These are phyloP conservation scores for Parnassius glacialis DNA, from an alignment of 2,888 invertebrate species.

Conservation along the genomic window DNA sequence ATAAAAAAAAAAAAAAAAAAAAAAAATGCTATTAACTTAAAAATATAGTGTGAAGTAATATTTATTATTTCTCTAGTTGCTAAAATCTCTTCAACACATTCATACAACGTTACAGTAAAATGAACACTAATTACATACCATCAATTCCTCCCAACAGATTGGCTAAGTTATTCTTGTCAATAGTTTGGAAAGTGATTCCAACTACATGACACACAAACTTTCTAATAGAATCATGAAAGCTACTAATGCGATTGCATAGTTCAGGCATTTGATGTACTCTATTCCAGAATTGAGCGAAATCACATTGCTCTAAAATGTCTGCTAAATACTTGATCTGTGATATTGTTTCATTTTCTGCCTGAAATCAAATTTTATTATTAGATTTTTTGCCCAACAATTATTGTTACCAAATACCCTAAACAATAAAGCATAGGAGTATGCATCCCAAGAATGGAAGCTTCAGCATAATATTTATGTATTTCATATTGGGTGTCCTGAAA, in stretches of 20 bases:
- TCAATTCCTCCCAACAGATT: slow-evolving; percentile 94
- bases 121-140: slow-evolving; percentile 76
- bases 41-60: not conserved
- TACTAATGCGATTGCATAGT: slow-evolving; percentile 88
- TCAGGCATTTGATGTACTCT: slow-evolving; percentile 88
- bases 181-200: slow-evolving; percentile 97
- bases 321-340: slow-evolving; percentile 93
- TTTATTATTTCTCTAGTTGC: too few species aligned
- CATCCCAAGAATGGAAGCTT: too few species aligned
- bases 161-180: slow-evolving; percentile 89
- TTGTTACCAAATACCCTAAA: too few species aligned
- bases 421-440: too few species aligned
- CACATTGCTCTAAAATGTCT: slow-evolving; percentile 95
- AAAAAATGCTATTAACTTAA: too few species aligned
- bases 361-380: slow-evolving; percentile 38
- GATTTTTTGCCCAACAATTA: not conserved
- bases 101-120: too few species aligned
- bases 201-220: slow-evolving; percentile 99
- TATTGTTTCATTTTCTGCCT: slow-evolving; percentile 92
- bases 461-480: too few species aligned
- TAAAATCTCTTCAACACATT: too few species aligned
- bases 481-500: too few species aligned
- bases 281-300: slow-evolving; percentile 95
- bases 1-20: too few species aligned
- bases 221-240: slow-evolving; percentile 96